phyloP scores from a whole-genome alignment of 2,888 invertebrate species.

The Podabrus alpinus region DNA sequence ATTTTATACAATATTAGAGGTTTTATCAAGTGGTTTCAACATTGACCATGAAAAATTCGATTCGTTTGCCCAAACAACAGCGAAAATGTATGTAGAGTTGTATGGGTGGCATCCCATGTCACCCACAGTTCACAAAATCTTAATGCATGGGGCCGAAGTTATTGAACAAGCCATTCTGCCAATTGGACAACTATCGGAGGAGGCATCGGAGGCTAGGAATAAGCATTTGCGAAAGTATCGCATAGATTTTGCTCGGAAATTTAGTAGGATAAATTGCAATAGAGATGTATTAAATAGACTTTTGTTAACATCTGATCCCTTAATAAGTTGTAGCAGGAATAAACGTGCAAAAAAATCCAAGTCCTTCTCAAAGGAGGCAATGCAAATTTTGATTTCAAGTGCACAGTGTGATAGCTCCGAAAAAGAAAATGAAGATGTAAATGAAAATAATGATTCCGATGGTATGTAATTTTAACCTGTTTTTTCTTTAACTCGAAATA shows the following conservation, averaged over 20 bases:
- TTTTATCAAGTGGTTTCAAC: background rate
- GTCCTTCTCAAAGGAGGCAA: no score
- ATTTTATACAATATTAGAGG: background rate
- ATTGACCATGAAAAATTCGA: background rate
- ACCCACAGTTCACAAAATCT: slow-evolving; percentile 10
- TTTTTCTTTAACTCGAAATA: no score
- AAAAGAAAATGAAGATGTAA: no score
- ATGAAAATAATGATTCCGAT: no score
- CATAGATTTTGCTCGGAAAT: slow-evolving; percentile 33
- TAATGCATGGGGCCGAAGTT: slow-evolving; percentile 9
- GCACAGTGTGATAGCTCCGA: no score
- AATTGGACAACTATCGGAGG: slow-evolving; percentile 25
- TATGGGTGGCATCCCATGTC: slow-evolving; percentile 19
- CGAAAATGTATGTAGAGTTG: background rate
- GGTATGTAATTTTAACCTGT: no score
- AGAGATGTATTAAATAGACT: no score
- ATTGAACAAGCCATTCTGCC: background rate
- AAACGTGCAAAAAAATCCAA: no score
- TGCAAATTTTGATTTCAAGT: no score
- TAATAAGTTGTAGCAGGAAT: no score
- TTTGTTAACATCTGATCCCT: no score
- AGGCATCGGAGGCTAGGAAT: slow-evolving; percentile 36
- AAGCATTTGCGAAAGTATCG: slow-evolving; percentile 38
- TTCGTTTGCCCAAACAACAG: background rate
- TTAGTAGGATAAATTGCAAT: slow-evolving; percentile 28